Evolutionary conservation across 2,113 vertebrate species (phyloP).

Genomic region (Percopsis transmontana): DNA sequence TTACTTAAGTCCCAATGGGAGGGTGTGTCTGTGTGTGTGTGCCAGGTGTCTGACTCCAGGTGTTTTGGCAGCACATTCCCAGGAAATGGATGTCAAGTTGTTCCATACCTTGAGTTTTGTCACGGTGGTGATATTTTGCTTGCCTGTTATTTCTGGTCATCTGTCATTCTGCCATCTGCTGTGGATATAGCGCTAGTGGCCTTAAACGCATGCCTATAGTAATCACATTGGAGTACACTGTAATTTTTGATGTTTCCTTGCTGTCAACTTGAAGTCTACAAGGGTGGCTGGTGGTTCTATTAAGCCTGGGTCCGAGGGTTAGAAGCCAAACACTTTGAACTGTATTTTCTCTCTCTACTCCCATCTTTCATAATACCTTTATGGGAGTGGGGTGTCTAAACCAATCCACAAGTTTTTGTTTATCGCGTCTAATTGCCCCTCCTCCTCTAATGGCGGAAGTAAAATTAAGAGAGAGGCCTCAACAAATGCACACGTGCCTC

Average conservation of each 20-base stretch:
- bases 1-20: slow-evolving; percentile 9
- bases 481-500: slow-evolving; percentile 1
- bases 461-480: slow-evolving; percentile 14
- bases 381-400: neutral
- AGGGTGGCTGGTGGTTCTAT: no score
- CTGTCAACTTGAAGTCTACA: no score
- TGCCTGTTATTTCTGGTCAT: neutral
- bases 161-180: neutral
- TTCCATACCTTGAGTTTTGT: slow-evolving; percentile 19
- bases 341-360: neutral
- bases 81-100: slow-evolving; percentile 25
- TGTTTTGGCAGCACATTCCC: slow-evolving; percentile 27
- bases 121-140: slow-evolving; percentile 35
- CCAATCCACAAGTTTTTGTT: neutral
- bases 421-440: slow-evolving; percentile 6
- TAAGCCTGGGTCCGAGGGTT: neutral
- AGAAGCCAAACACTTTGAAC: neutral
- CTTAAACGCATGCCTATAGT: slow-evolving; percentile 17
- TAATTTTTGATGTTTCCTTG: no score
- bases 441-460: slow-evolving; percentile 23
- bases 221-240: no score
- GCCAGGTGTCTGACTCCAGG: slow-evolving; percentile 8
- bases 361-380: neutral
- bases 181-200: slow-evolving; percentile 32
- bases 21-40: neutral